Base-by-base conservation (phyloP, 1,140 invertebrate species). In the Plutomurus gul region DNA sequence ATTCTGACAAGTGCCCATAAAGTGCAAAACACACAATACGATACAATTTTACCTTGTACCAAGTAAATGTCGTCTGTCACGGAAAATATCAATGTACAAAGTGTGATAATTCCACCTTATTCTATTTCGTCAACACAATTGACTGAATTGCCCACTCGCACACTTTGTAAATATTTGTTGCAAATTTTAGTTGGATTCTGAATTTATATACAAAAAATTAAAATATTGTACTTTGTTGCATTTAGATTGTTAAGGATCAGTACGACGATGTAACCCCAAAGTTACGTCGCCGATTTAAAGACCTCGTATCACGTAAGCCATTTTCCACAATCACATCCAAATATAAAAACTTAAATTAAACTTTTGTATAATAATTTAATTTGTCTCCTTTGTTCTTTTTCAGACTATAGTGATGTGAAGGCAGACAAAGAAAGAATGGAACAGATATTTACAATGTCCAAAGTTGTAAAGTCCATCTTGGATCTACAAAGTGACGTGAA, bases 251-350 rank as follows among this genome's bases (percentile, higher is more conserved):
- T 6, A 92, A 92, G 71, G 90, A 89, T 47, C 85, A 89, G 22
- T 88, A 91, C 73, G 89, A 90, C 76, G 88, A 89, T 13, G 93
- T 91, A 85, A 93, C 94, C 82, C 88, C 89, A 39, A 91, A 88
- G 22, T 90, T 89, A 10, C 94, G 89, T 80, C 88, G 94, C 81
- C 91, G 90, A 85, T 95, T 94, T 87, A 91, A 92, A 82, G 93
- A 95, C 87, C 86, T 95, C 5, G 94, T 95, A 93, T 93, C 94
- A 27, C 94, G 94, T 95, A 88, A 90, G 91, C 89, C n/a, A n/a
- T n/a, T n/a, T n/a, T n/a, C n/a, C n/a, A n/a, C n/a, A 47, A 39
- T 43, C 25, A 70, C 25, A 20, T 76, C 16, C 40, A 10, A 46
- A 6, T 46, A 6, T 20, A 39, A 25, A 13, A 40, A 47, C 22